phyloP scores from a whole-genome alignment of 2,113 vertebrate genomes.

The Alaudala cheleensis region DNA sequence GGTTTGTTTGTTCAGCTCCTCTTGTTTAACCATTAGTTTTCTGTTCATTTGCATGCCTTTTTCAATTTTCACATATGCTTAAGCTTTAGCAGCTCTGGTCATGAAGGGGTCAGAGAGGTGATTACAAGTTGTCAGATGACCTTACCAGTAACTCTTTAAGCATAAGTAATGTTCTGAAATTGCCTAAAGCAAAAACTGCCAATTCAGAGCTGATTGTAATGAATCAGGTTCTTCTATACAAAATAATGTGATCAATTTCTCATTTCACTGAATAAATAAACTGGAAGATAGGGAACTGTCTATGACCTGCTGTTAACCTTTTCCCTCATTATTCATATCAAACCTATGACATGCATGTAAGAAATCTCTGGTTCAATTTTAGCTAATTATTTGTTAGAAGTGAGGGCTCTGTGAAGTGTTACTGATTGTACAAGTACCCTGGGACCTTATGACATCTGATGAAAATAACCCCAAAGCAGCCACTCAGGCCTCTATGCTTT shows the following conservation, averaged over 20 bases:
- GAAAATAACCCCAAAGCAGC: conserved; percentile 65
- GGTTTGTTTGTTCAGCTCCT: neutral
- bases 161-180: conserved; percentile 90
- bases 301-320: conserved; percentile 92
- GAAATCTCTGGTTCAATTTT: conserved; percentile 85
- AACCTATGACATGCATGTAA: conserved; percentile 80
- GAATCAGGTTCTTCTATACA: conserved; percentile 94
- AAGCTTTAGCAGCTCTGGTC: conserved; percentile 70
- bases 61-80: neutral
- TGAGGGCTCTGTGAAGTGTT: conserved; percentile 81
- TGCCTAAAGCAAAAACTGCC: conserved; percentile 91
- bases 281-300: conserved; percentile 86
- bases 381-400: conserved; percentile 90
- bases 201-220: conserved; percentile 97
- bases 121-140: conserved; percentile 94
- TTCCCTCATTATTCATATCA: conserved; percentile 93
- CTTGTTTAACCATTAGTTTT: conserved; percentile 5
- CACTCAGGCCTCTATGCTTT: conserved; percentile 47
- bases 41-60: neutral
- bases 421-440: conserved; percentile 81
- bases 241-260: conserved; percentile 99
- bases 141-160: conserved; percentile 86
- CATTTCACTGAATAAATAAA: conserved; percentile 99
- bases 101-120: conserved; percentile 86
- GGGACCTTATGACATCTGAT: conserved; percentile 78